Percentiles rank a stretch among this genome's conserved stretches.
Conservation (phyloP, 2,113 vertebrate species). For the Perognathus longimembris region DNA sequence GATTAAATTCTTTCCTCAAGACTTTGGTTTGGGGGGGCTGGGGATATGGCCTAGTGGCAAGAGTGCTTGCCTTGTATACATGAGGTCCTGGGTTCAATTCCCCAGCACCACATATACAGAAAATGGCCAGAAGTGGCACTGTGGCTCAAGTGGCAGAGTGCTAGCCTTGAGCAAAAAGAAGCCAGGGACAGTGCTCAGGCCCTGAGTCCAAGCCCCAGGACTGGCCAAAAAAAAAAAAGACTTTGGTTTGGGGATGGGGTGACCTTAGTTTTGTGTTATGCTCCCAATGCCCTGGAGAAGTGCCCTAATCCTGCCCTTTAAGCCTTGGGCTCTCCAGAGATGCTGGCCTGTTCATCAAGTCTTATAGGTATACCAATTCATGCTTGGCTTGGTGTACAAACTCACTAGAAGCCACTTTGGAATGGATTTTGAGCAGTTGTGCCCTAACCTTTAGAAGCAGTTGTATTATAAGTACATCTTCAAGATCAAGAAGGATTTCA, state of each 20-base stretch:
- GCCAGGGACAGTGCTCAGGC: too few relatives aligned
- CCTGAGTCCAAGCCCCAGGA: too few relatives aligned
- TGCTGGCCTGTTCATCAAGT: background rate
- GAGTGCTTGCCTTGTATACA: too few relatives aligned
- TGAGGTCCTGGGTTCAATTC: too few relatives aligned
- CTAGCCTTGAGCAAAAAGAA: too few relatives aligned
- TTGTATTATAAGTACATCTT: constrained; percentile 7
- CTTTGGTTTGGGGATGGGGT: background rate
- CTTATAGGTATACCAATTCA: background rate
- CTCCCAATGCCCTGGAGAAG: background rate
- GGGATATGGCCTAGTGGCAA: too few relatives aligned
- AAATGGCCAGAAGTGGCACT: too few relatives aligned
- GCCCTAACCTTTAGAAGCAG: background rate
- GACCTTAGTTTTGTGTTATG: background rate
- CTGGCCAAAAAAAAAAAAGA: too few relatives aligned
- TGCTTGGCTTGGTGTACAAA: background rate
- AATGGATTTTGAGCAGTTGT: background rate
- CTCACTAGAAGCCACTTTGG: background rate
- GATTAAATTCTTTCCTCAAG: background rate
- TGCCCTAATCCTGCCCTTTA: background rate
- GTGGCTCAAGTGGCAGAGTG: too few relatives aligned
- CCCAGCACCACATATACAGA: too few relatives aligned
- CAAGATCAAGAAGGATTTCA: background rate
- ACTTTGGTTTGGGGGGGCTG: too few relatives aligned
- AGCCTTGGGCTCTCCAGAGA: background rate